Evolutionary conservation across 1,140 invertebrate species (phyloP).

Genomic region (Glossosoma conforme): DNA sequence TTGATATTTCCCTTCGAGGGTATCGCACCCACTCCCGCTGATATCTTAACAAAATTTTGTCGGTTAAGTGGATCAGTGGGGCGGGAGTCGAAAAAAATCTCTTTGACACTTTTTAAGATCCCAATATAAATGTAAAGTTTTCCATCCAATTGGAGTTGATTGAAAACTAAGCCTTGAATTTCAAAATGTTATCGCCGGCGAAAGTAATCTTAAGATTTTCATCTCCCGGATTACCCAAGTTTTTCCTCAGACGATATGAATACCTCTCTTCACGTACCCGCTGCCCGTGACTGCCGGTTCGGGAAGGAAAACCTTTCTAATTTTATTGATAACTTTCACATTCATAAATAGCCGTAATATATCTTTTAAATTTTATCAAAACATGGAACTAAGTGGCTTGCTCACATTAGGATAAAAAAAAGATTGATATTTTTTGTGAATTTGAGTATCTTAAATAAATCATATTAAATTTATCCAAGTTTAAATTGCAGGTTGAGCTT

Average conservation of each 20-base stretch:
- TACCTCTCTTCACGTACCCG: slow-evolving; percentile 20
- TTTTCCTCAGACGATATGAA: slow-evolving; percentile 25
- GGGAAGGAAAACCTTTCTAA: too few relatives aligned
- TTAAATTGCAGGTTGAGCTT: too few relatives aligned
- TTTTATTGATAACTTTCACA: too few relatives aligned
- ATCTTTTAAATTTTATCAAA: too few relatives aligned
- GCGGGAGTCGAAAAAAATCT: slow-evolving; percentile 4
- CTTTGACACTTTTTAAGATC: slow-evolving; percentile 23
- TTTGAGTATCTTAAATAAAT: too few relatives aligned
- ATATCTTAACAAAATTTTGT: slow-evolving; percentile 1
- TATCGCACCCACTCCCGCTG: background rate
- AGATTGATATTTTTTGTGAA: too few relatives aligned
- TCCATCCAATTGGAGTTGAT: slow-evolving; percentile 32
- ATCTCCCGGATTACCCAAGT: slow-evolving; percentile 29
- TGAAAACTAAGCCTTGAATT: slow-evolving; percentile 30
- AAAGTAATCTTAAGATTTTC: slow-evolving; percentile 32
- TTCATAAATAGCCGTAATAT: too few relatives aligned
- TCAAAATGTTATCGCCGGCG: slow-evolving; percentile 20
- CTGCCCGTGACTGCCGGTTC: too few relatives aligned
- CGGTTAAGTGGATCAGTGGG: slow-evolving; percentile 4
- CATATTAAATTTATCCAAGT: too few relatives aligned
- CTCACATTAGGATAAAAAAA: too few relatives aligned
- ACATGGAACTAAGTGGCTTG: too few relatives aligned
- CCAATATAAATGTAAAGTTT: slow-evolving; percentile 29
- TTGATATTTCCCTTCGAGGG: too few relatives aligned